Evolutionary conservation across 2,797 vertebrate genomes (phyloP), one percentile per base, ranked within the genome.

Genomic region (Podarcis lilfordi): DNA sequence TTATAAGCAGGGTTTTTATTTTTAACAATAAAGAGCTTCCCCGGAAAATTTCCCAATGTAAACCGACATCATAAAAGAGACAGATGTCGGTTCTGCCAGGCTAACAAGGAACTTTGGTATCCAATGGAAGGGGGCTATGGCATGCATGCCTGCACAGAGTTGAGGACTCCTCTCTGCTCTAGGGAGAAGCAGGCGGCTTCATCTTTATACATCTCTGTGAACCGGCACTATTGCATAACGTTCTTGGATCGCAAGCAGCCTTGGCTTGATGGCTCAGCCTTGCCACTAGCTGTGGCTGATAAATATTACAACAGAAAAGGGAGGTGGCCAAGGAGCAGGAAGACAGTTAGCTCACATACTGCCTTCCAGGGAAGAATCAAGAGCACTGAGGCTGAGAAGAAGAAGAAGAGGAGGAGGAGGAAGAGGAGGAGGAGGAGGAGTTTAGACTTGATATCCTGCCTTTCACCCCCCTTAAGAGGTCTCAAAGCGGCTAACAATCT

Each of bases 1-100:
- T 86, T 4, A 1, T 84, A 94, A 90, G 91, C 85, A 78, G 91
- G 88, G 76, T 37, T 95, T 93, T 94, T 78, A 86, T 88, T 37
- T 92, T 89, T 81, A 80, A 69, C 89, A 77, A 89, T 23, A 43
- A 82, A 15, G 85, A 96, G 92, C 93, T 92, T 90, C 92, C 92
- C 89, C 86, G 77, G 45, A 85, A 76, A 91, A 90, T 37, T 84
- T 91, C 91, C 92, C 90, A 2, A 21, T 25, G 84, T 40, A 92
- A 92, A 75, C 85, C 91, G 92, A 25, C 66, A 21, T 87, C 0
- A 0, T 43, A 43, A 89, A 94, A 92, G 85, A 92, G 92, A 27
- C 79, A 88, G 94, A 93, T 90, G 90, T 75, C 21, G 86, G 80
- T 2, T 86, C 40, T 80, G 84, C 88, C 0, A 0, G 0, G 2